Base-by-base conservation (phyloP, 2,888 invertebrate genomes). In the Anarsia innoxiella region DNA sequence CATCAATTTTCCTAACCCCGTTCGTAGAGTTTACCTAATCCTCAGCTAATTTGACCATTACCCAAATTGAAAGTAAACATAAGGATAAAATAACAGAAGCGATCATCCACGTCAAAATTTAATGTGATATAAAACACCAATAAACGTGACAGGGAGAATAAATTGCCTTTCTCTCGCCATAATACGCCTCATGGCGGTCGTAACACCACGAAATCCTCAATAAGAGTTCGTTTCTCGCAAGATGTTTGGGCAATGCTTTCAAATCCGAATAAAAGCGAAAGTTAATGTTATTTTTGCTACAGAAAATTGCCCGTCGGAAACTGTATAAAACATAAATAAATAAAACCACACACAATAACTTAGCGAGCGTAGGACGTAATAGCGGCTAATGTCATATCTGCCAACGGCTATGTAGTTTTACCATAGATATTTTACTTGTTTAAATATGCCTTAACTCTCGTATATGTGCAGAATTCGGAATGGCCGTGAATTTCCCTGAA, bases 401-500 rank as follows among this genome's bases (percentile, higher is more conserved):
- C 19, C 19, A 19, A n/a, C n/a, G n/a, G n/a, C n/a, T n/a, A n/a
- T n/a, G n/a, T n/a, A n/a, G n/a, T n/a, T n/a, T n/a, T n/a, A n/a
- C n/a, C n/a, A n/a, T n/a, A n/a, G n/a, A n/a, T n/a, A n/a, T n/a
- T n/a, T n/a, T n/a, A n/a, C n/a, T n/a, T n/a, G n/a, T n/a, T n/a
- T n/a, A n/a, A n/a, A n/a, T n/a, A n/a, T n/a, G n/a, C n/a, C n/a
- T n/a, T n/a, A n/a, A n/a, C n/a, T n/a, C n/a, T n/a, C n/a, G n/a
- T n/a, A n/a, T n/a, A n/a, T n/a, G n/a, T n/a, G n/a, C n/a, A n/a
- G n/a, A n/a, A n/a, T n/a, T n/a, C n/a, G n/a, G n/a, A n/a, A n/a
- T n/a, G n/a, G n/a, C 19, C 8, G 4, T 19, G 19, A 32, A 30
- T 6, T 19, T 40, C 39, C 5, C 48, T 25, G 54, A 63, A 57